Evolutionary conservation across 2,113 vertebrate species (phyloP).

Genomic region (Mobula hypostoma): DNA sequence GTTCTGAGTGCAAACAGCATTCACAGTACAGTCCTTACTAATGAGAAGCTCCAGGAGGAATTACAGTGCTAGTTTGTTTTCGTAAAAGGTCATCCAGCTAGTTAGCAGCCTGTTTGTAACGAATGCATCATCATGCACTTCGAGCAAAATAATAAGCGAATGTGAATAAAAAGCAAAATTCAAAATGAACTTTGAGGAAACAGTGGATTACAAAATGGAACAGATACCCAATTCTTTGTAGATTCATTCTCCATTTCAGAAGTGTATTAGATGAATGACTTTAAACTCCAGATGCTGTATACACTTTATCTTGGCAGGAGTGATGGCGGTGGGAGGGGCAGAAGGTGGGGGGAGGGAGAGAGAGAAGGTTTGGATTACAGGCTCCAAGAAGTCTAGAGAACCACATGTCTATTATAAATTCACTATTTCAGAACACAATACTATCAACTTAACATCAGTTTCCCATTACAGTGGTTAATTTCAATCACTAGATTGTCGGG

Average conservation of each 20-base stretch:
- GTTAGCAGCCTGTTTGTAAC: not conserved
- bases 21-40: not conserved
- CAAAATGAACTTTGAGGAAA: not conserved
- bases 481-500: not conserved
- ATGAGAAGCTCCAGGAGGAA: not conserved
- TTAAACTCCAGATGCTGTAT: not conserved
- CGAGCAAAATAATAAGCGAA: not conserved
- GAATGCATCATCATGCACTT: not conserved
- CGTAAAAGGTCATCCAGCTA: not conserved
- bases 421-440: not conserved
- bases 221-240: slow-evolving; percentile 3
- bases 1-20: not conserved
- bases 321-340: too few species aligned
- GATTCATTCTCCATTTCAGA: not conserved
- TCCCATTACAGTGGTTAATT: not conserved
- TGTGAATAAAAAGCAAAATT: not conserved
- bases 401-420: not conserved
- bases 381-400: not conserved
- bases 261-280: not conserved
- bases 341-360: too few species aligned
- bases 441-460: slow-evolving; percentile 1
- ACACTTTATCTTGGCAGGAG: not conserved
- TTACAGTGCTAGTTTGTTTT: not conserved
- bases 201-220: not conserved
- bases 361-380: not conserved